Evolutionary conservation across 1,140 invertebrate species (phyloP).

Genomic region (Calephelis nemesis): DNA sequence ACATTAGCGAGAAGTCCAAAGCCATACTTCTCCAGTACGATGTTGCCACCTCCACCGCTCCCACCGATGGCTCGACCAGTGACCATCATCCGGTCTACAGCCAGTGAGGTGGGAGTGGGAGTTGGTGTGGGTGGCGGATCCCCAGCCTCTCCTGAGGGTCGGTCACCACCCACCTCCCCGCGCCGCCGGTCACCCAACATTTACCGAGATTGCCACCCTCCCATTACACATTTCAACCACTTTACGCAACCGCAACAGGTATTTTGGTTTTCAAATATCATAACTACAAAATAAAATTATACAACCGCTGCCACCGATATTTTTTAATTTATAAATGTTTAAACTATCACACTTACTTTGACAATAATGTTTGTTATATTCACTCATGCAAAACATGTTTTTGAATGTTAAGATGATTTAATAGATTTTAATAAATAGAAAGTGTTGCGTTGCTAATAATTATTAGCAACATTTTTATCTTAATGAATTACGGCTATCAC

Average conservation of each 20-base stretch:
- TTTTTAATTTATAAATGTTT: too few species aligned
- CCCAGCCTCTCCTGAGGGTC: constrained; percentile 72
- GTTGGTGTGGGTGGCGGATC: constrained; percentile 61
- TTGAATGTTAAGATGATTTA: too few species aligned
- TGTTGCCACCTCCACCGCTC: constrained; percentile 96
- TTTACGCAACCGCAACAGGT: constrained; percentile 95
- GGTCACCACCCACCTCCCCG: constrained; percentile 60
- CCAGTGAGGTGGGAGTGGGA: constrained; percentile 41
- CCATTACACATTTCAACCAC: constrained; percentile 86
- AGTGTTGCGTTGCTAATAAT: too few species aligned
- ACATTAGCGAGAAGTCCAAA: constrained; percentile 81
- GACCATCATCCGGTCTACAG: constrained; percentile 94
- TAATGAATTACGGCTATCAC: too few species aligned
- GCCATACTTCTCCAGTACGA: constrained; percentile 93
- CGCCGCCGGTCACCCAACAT: constrained; percentile 72
- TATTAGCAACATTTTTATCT: too few species aligned
- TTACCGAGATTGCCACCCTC: constrained; percentile 81
- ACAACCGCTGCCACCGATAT: too few species aligned
- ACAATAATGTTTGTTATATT: too few species aligned
- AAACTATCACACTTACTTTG: too few species aligned
- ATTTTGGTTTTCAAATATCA: constrained; percentile 15
- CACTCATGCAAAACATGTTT: too few species aligned
- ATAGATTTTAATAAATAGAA: too few species aligned
- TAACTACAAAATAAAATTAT: too few species aligned
- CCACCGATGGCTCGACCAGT: constrained; percentile 97